phyloP scores from a whole-genome alignment of 2,797 vertebrate species.

The Molossus alvarezi region DNA sequence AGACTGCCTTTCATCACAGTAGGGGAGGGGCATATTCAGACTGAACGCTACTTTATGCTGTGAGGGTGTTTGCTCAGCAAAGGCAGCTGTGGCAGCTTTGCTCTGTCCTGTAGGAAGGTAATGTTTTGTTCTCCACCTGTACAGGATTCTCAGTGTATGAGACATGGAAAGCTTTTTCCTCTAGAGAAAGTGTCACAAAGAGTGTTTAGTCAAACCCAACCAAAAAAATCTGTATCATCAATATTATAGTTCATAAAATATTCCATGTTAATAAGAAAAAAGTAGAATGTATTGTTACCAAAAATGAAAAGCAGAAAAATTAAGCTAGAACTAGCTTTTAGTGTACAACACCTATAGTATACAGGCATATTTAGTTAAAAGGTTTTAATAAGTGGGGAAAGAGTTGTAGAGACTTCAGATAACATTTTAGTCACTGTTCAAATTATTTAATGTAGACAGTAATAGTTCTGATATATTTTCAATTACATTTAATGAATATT shows the following conservation, averaged over 20 bases:
- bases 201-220: background rate
- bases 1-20: background rate
- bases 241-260: background rate
- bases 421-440: background rate
- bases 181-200: background rate
- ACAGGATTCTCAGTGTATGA: background rate
- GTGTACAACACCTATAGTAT: background rate
- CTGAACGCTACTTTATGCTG: background rate
- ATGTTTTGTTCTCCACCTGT: background rate
- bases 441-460: constrained; percentile 16
- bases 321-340: background rate
- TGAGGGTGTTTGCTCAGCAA: background rate
- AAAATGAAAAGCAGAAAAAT: constrained; percentile 19
- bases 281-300: background rate
- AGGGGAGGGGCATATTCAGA: background rate
- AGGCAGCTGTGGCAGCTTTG: background rate
- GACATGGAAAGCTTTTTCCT: background rate
- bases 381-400: constrained; percentile 1
- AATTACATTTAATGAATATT: constrained; percentile 26
- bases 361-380: constrained; percentile 12
- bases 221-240: background rate
- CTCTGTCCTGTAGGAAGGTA: background rate
- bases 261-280: background rate
- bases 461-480: constrained; percentile 18
- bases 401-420: constrained; percentile 39